Percentiles rank a stretch among this genome's conserved stretches.
Evolutionary conservation across 2,888 invertebrate genomes (phyloP).

Genomic region (Atherix ibis): DNA sequence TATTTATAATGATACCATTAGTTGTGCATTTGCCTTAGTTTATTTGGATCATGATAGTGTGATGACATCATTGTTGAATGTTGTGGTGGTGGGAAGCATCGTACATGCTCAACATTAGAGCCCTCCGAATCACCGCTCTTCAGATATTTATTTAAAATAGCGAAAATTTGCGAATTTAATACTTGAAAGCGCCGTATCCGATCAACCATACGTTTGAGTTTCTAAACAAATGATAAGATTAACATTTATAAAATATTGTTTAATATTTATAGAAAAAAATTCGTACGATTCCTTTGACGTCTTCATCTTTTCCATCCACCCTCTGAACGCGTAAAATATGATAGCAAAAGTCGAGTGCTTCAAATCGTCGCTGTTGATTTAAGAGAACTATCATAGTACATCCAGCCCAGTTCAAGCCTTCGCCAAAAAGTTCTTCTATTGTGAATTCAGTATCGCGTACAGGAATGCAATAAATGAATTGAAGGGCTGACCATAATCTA

Average conservation of each 20-base stretch:
- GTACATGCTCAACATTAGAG: constrained; percentile 86
- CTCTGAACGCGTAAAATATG: constrained; percentile 90
- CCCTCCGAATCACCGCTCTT: constrained; percentile 67
- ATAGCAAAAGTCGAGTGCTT: constrained; percentile 96
- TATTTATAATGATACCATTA: too few species aligned
- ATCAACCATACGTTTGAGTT: constrained; percentile 92
- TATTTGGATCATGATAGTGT: constrained; percentile 44
- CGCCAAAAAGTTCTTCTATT: constrained; percentile 94
- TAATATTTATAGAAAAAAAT: constrained; percentile 1
- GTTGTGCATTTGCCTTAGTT: constrained; percentile 36
- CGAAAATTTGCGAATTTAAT: constrained; percentile 94
- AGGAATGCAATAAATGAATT: constrained; percentile 96
- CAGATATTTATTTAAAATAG: constrained; percentile 84
- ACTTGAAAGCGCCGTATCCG: constrained; percentile 95
- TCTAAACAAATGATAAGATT: constrained; percentile 38
- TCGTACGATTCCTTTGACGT: constrained; percentile 88
- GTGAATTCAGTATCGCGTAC: constrained; percentile 92
- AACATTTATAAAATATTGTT: constrained; percentile 3
- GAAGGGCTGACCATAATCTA: constrained; percentile 88
- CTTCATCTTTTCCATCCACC: constrained; percentile 90
- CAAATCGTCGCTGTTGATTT: constrained; percentile 90
- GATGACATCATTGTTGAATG: constrained; percentile 47
- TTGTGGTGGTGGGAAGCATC: constrained; percentile 92
- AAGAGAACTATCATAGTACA: constrained; percentile 90
- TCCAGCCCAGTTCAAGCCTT: constrained; percentile 97